A percentile compares a stretch with the other conserved stretches of the same genome.
phyloP scores from a whole-genome alignment of 2,113 vertebrate genomes.

The Pedionomus torquatus region DNA sequence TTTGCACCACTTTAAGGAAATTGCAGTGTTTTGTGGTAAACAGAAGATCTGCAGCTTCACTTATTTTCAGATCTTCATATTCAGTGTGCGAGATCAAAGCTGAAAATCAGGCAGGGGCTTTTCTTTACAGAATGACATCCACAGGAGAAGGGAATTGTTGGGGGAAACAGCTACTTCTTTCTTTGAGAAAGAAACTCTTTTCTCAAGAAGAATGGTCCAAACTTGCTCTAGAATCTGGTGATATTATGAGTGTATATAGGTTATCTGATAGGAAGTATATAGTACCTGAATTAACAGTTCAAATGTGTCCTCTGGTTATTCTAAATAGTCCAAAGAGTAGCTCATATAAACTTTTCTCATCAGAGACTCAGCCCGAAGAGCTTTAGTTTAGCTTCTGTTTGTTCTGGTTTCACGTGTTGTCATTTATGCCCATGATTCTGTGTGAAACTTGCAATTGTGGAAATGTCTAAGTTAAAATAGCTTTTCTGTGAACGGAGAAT shows the following conservation, averaged over 20 bases:
- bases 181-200: background rate
- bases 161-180: background rate
- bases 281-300: background rate
- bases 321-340: background rate
- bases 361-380: background rate
- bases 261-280: background rate
- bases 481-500: background rate
- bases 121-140: background rate
- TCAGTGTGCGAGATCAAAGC: background rate
- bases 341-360: background rate
- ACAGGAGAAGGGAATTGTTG: background rate
- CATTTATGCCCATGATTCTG: background rate
- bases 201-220: background rate
- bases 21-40: background rate
- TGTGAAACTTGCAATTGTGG: background rate
- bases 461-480: background rate
- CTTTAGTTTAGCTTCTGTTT: background rate
- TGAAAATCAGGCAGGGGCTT: background rate
- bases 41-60: background rate
- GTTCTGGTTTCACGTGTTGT: background rate
- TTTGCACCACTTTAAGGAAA: background rate
- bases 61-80: background rate
- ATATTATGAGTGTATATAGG: background rate
- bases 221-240: background rate
- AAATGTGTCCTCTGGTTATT: background rate